A percentile compares a stretch with the other conserved stretches of the same genome.
These are phyloP conservation scores for Oostethus manadensis DNA, from an alignment of 2,113 vertebrate genomes.

Conservation along the genomic window DNA sequence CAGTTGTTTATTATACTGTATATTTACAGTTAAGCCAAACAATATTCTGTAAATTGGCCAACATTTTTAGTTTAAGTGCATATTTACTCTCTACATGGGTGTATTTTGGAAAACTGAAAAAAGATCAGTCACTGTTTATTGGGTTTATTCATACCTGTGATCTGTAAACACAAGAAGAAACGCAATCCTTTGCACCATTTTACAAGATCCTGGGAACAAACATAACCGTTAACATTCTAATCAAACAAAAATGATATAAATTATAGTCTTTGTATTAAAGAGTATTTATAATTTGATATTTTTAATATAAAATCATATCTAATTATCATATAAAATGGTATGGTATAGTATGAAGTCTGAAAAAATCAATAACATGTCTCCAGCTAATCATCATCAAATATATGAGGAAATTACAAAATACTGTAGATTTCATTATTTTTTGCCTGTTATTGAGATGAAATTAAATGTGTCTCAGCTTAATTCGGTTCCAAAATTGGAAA, in stretches of 20 bases:
- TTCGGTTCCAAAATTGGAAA: constrained; percentile 4
- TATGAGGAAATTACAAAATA: constrained; percentile 25
- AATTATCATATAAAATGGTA: too few relatives aligned
- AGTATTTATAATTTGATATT: too few relatives aligned
- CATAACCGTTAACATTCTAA: too few relatives aligned
- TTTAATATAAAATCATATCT: too few relatives aligned
- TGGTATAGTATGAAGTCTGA: constrained; percentile 7
- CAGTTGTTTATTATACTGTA: neutral
- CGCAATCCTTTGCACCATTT: too few relatives aligned
- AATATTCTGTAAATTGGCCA: neutral
- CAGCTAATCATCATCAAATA: constrained; percentile 24
- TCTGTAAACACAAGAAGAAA: too few relatives aligned
- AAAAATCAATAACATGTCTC: constrained; percentile 39
- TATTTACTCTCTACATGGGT: neutral
- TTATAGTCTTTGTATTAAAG: too few relatives aligned
- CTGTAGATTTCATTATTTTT: constrained; percentile 17
- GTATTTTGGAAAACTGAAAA: too few relatives aligned
- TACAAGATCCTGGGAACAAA: too few relatives aligned
- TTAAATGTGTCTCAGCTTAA: constrained; percentile 6
- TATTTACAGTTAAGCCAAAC: neutral
- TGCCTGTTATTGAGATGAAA: constrained; percentile 9
- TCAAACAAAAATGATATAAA: too few relatives aligned
- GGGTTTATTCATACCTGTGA: too few relatives aligned
- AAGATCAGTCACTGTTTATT: too few relatives aligned
- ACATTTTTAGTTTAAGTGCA: neutral